These are phyloP conservation scores for Ericerus pela DNA, from an alignment of 1,140 invertebrate species.

Conservation along the genomic window DNA sequence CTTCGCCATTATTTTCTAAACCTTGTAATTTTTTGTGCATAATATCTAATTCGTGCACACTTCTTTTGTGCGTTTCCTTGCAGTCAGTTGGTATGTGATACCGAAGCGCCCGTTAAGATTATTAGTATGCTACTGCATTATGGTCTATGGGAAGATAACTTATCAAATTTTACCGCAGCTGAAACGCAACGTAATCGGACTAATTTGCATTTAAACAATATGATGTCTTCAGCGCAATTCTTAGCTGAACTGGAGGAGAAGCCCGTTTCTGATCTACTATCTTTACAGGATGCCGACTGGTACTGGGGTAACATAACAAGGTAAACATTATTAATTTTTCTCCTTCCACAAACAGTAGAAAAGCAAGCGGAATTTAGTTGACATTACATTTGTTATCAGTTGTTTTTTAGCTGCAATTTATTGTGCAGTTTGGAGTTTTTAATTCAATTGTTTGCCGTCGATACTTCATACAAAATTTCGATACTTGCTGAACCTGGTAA, in stretches of 20 bases:
- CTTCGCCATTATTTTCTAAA: too few relatives aligned
- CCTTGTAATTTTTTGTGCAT: too few relatives aligned
- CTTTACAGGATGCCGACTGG: constrained; percentile 64
- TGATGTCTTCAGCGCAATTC: neutral
- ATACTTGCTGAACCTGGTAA: too few relatives aligned
- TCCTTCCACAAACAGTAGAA: too few relatives aligned
- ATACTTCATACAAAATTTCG: too few relatives aligned
- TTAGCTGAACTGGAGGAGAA: constrained; percentile 4
- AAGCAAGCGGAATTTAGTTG: too few relatives aligned
- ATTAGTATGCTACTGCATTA: constrained; percentile 51
- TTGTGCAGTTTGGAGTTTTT: too few relatives aligned
- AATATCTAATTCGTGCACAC: too few relatives aligned
- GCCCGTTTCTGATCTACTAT: neutral
- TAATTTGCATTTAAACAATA: constrained; percentile 34
- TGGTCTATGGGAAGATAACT: constrained; percentile 50
- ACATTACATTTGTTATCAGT: too few relatives aligned
- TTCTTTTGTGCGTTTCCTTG: constrained; percentile 24
- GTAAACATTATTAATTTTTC: too few relatives aligned
- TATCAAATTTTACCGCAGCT: constrained; percentile 47
- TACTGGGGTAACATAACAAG: constrained; percentile 67
- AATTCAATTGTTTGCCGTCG: too few relatives aligned
- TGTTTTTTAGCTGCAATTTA: too few relatives aligned
- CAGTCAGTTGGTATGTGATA: constrained; percentile 63
- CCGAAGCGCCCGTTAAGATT: constrained; percentile 54
- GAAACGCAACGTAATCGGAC: constrained; percentile 30